These are phyloP conservation scores for Lasioglossum leucozonium DNA, from an alignment of 2,888 invertebrate species.

Conservation along the genomic window DNA sequence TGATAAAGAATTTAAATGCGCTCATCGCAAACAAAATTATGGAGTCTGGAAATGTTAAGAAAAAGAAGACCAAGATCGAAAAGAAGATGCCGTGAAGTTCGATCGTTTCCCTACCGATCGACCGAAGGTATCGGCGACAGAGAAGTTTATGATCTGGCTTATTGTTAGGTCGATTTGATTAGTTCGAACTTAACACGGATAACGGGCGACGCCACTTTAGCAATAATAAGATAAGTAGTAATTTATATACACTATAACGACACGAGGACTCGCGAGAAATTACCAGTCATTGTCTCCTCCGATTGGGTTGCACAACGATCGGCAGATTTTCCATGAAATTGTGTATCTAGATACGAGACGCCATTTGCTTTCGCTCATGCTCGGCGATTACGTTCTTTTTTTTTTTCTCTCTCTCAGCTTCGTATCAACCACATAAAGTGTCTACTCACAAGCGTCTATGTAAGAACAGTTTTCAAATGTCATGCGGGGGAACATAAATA, in stretches of 20 bases:
- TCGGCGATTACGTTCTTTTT: not conserved
- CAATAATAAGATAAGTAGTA: not conserved
- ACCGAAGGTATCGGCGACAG: not conserved
- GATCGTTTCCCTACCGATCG: not conserved
- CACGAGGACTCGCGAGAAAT: not conserved
- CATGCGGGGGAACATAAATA: not conserved
- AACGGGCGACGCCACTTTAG: not conserved
- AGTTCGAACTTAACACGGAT: not conserved
- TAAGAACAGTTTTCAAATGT: not conserved
- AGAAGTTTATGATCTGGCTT: not conserved
- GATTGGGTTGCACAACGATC: not conserved
- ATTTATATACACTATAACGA: not conserved
- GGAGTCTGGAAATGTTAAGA: not conserved
- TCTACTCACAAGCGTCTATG: too few species aligned
- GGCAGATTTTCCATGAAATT: not conserved
- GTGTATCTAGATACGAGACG: not conserved
- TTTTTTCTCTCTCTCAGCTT: too few species aligned
- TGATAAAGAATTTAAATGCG: too few species aligned
- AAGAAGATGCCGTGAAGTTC: not conserved
- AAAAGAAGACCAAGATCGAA: not conserved
- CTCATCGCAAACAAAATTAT: too few species aligned
- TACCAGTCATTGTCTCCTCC: not conserved
- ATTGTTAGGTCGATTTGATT: too few species aligned
- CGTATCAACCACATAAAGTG: not conserved
- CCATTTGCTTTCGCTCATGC: not conserved